Evolutionary conservation across 2,888 invertebrate genomes (phyloP).

Genomic region (Diaprepes abbreviatus): DNA sequence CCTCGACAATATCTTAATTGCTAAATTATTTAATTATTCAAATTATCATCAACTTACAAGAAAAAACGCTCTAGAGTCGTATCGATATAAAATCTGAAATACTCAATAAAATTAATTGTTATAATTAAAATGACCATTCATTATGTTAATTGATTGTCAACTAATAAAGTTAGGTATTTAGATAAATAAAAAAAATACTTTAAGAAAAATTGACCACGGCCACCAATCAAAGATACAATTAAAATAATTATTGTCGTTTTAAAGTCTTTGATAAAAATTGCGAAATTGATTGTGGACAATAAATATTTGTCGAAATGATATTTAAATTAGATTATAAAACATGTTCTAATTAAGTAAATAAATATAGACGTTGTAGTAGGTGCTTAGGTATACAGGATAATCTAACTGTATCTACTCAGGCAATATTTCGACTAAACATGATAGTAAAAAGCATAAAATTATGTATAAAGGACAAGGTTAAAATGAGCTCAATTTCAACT

Average conservation of each 20-base stretch:
- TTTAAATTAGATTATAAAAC: neutral
- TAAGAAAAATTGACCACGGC: conserved; percentile 20
- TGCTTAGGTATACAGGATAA: no score
- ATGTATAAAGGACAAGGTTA: no score
- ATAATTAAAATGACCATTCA: conserved; percentile 24
- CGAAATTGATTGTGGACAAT: conserved; percentile 2
- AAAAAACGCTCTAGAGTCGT: conserved; percentile 9
- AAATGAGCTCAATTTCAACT: no score
- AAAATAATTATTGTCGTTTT: neutral
- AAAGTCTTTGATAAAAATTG: conserved; percentile 5
- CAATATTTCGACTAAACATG: no score
- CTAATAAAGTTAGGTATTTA: conserved; percentile 17
- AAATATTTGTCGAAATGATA: neutral
- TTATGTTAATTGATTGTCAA: conserved; percentile 45
- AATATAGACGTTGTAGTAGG: no score
- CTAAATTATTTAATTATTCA: conserved; percentile 4
- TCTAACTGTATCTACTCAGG: no score
- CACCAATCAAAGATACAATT: conserved; percentile 6
- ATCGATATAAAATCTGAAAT: conserved; percentile 30
- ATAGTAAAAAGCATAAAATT: no score
- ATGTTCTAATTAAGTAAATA: neutral
- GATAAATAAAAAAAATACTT: conserved; percentile 11
- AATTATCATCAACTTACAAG: conserved; percentile 24
- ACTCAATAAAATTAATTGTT: conserved; percentile 35
- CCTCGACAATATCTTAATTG: conserved; percentile 20